Conservation (phyloP, 1,140 invertebrate species). For the Asobara japonica region DNA sequence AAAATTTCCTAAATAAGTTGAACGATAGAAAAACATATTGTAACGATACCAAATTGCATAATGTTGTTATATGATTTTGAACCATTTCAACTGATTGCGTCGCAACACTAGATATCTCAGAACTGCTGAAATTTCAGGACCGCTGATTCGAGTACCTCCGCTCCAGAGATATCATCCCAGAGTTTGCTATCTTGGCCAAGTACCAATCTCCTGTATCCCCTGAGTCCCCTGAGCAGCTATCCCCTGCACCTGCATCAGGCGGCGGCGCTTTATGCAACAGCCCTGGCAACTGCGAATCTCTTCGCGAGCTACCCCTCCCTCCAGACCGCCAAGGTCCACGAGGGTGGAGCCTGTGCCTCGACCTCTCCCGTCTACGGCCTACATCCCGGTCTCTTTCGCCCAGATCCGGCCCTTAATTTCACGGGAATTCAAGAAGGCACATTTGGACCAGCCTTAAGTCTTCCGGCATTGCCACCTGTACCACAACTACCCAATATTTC, state of each 20-base stretch:
- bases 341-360: neutral
- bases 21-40: too few species aligned
- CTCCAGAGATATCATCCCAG: neutral
- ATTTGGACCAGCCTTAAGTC: constrained; percentile 7
- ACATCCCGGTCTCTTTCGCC: neutral
- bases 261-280: constrained; percentile 35
- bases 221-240: constrained; percentile 21
- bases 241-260: constrained; percentile 36
- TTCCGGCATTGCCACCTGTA: constrained; percentile 6
- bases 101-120: too few species aligned
- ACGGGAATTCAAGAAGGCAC: neutral
- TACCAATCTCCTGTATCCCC: neutral
- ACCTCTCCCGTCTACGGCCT: constrained; percentile 14
- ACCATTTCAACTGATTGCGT: too few species aligned
- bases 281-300: constrained; percentile 35
- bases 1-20: too few species aligned
- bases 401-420: neutral
- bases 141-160: neutral
- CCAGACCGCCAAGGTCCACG: constrained; percentile 19
- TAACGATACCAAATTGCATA: too few species aligned
- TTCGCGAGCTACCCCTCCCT: constrained; percentile 29
- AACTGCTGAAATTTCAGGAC: constrained; percentile 4
- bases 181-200: constrained; percentile 1
- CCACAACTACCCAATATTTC: neutral
- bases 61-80: too few species aligned